Percentiles rank a stretch among this genome's conserved stretches.
These are phyloP conservation scores for Coptodon rendalli DNA, from an alignment of 2,113 vertebrate genomes.

Conservation along the genomic window DNA sequence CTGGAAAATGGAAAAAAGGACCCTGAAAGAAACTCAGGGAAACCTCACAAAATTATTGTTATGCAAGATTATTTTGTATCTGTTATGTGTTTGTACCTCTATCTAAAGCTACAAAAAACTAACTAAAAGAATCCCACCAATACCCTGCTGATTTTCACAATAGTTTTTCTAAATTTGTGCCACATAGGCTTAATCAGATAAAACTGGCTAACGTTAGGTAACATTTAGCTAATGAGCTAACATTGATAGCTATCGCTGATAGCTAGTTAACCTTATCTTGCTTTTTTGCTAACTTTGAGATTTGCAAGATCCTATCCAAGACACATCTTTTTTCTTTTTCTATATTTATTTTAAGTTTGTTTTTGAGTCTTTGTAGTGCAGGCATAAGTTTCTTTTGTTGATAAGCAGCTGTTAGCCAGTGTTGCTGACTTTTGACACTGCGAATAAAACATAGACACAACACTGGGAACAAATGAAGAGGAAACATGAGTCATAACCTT, in stretches of 20 bases:
- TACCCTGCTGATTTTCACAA: neutral
- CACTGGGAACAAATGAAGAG: neutral
- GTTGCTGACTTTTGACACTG: neutral
- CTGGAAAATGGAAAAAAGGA: neutral
- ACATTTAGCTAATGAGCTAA: neutral
- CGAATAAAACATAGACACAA: neutral
- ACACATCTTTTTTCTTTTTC: neutral
- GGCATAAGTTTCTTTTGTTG: neutral
- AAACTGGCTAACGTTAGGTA: neutral
- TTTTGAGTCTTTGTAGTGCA: neutral
- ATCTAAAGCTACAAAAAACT: neutral
- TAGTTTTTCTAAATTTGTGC: neutral
- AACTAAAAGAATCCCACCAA: neutral
- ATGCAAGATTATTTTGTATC: neutral
- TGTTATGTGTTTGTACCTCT: neutral
- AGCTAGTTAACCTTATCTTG: neutral
- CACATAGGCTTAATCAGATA: neutral
- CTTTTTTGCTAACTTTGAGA: neutral
- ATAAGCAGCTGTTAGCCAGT: neutral
- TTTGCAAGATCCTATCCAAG: neutral
- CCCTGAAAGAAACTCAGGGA: neutral
- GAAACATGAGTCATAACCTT: neutral
- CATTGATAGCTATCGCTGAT: neutral
- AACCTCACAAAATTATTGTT: neutral
- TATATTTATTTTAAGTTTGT: neutral